Base-by-base conservation (phyloP, 2,888 invertebrate species). In the Drosophila nigricruria region DNA sequence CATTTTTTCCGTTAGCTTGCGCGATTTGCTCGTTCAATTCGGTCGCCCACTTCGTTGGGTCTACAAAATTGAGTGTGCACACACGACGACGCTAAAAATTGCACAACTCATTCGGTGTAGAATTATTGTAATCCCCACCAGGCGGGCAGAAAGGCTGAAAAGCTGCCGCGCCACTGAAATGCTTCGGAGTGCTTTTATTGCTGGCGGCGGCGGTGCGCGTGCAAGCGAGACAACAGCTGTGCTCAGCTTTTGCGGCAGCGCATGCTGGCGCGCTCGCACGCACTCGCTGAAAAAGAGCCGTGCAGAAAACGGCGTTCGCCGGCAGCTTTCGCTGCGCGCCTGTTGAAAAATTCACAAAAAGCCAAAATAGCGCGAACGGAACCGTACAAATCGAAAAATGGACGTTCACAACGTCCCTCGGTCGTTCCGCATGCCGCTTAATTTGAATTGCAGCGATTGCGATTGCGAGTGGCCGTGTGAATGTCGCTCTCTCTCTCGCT, bases 81-180 rank as follows among this genome's bases (percentile, higher is more conserved):
- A 65, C 52, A 54, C 77, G 68, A 81, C 73, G 78, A 75, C 64
- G 62, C 70, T 81, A 84, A 69, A 87, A 88, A 86, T 88, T 87
- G 85, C 90, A 89, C 89, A 89, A 83, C 84, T 82, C 83, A 86
- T 91, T 91, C 91, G 91, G 92, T 92, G 92, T 92, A 92, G 92
- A 92, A 92, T 91, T 92, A 92, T 92, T 92, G 92, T 92, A 92
- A 92, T 91, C 92, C 79, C 70, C 77, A 90, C 78, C 87, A 90
- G 92, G 92, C 89, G 74, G 78, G 54, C 92, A 92, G 70, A 79
- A 67, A 38, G 16, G 23, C 6, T 20, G 40, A 30, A 20, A 32
- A 30, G n/a, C 23, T 5, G 52, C n/a, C 30, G 3, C 12, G n/a
- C 3, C 12, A n/a, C 34, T 5, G 10, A 18, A 18, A 25, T 42